These are phyloP conservation scores for Scaptomyza reducta DNA, from an alignment of 2,888 invertebrate species.

Conservation along the genomic window DNA sequence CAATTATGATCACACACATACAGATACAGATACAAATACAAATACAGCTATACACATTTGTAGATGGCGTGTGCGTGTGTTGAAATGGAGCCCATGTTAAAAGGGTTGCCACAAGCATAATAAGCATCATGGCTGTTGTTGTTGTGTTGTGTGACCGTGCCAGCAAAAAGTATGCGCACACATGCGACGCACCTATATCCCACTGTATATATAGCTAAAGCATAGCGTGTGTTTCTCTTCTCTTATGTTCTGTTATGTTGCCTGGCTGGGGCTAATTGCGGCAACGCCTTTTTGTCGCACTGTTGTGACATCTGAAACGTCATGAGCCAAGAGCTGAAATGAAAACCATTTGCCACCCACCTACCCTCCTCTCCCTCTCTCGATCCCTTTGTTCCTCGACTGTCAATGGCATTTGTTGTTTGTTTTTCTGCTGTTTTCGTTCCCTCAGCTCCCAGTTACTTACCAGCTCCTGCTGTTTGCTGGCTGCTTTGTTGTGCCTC, in stretches of 20 bases:
- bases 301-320: constrained; percentile 58
- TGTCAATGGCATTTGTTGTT: constrained; percentile 49
- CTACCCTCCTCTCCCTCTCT: neutral
- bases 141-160: constrained; percentile 25
- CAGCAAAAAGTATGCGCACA: constrained; percentile 39
- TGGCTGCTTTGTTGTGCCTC: constrained; percentile 41
- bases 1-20: constrained; percentile 68
- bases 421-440: neutral
- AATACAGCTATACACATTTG: constrained; percentile 29
- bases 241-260: constrained; percentile 20
- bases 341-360: constrained; percentile 47
- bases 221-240: constrained; percentile 1
- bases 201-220: neutral
- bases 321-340: constrained; percentile 49
- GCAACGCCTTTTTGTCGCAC: constrained; percentile 77
- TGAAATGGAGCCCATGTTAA: constrained; percentile 59
- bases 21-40: constrained; percentile 16
- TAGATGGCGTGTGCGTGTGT: constrained; percentile 42
- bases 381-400: neutral
- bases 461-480: constrained; percentile 24
- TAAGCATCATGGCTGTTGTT: constrained; percentile 41
- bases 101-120: constrained; percentile 50
- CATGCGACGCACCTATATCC: constrained; percentile 6
- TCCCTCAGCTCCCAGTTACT: constrained; percentile 18
- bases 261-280: constrained; percentile 63